Conservation (phyloP, 2,888 invertebrate genomes). For the Drosophila lacicola region DNA sequence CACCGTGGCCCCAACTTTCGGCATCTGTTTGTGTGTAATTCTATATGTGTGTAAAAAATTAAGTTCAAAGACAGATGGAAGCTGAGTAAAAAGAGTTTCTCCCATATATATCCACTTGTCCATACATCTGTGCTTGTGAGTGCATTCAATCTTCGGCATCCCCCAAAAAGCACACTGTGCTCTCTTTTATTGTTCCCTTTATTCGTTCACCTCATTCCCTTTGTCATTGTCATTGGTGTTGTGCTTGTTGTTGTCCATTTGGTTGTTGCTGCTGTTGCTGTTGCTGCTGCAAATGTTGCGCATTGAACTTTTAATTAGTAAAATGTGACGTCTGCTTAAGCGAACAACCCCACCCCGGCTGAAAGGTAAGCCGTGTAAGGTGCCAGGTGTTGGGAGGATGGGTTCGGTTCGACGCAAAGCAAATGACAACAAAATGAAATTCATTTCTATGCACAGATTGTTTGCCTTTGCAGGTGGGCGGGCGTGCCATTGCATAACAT, state of each 20-base stretch:
- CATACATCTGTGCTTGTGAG: neutral
- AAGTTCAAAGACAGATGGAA: too few relatives aligned
- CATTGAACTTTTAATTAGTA: constrained; percentile 78
- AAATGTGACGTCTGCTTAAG: constrained; percentile 59
- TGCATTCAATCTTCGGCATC: constrained; percentile 28
- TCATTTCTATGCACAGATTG: constrained; percentile 64
- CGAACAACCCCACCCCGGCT: constrained; percentile 28
- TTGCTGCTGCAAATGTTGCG: constrained; percentile 65
- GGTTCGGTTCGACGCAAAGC: constrained; percentile 19
- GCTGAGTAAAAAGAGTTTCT: too few relatives aligned
- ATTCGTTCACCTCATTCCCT: constrained; percentile 41
- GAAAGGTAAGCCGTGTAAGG: constrained; percentile 34
- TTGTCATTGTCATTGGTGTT: constrained; percentile 55
- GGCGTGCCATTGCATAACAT: constrained; percentile 56
- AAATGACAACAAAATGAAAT: constrained; percentile 59
- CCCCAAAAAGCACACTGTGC: neutral
- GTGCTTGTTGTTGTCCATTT: constrained; percentile 44
- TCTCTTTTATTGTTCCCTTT: constrained; percentile 38
- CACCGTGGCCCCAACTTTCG: too few relatives aligned
- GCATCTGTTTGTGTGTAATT: too few relatives aligned
- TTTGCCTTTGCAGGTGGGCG: constrained; percentile 28
- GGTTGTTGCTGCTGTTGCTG: constrained; percentile 31
- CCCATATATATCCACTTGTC: too few relatives aligned
- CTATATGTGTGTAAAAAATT: too few relatives aligned
- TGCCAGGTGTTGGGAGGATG: constrained; percentile 38